Base-by-base conservation (phyloP, 2,113 vertebrate genomes). In the Myrmophylax atrothorax region DNA sequence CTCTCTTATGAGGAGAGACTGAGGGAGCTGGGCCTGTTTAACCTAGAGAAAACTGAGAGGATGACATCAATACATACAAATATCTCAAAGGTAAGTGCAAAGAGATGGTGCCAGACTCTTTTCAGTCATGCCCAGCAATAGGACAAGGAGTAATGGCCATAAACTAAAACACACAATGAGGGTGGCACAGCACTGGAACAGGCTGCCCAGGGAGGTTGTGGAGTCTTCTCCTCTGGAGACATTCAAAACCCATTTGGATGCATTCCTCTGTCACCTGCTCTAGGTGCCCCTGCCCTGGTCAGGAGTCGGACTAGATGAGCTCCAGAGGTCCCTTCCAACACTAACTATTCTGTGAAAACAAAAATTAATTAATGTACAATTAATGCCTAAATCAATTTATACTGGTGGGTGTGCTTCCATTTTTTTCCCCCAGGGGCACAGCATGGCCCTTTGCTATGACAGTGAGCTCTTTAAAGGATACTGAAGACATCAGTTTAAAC, bases 171-270 rank as follows among this genome's bases (percentile, higher is more conserved):
- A 42, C 25, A 47, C 40, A n/a, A 2, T 42, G 59, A 56, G 35
- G 25, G 33, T 59, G 37, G 69, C 33, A 74, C 18, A 81, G 44
- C 37, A 20, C 38, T 53, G 77, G 33, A 55, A 18, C 1, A 5
- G 52, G n/a, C 23, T 46, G 53, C 1, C 0, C 13, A 10, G 37
- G 18, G 28, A 25, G 7, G 28, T 5, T 17, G 13, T 35, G n/a
- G 28, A 53, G 9, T 53, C 11, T 68, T 23, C 53, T n/a, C 53
- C 28, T 47, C 24, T 46, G 13, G 14, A 40, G 38, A 52, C 12
- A 17, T 29, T 52, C 9, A 74, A 75, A 67, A 89, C 10, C 35
- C 60, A 46, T 28, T 38, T 52, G 0, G 1, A 10, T 33, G 8
- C 5, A 23, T 24, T 66, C 33, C 44, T 59, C 22, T 17, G 38